These are phyloP conservation scores for Neofelis nebulosa DNA, from an alignment of 2,113 vertebrate genomes.

Conservation along the genomic window DNA sequence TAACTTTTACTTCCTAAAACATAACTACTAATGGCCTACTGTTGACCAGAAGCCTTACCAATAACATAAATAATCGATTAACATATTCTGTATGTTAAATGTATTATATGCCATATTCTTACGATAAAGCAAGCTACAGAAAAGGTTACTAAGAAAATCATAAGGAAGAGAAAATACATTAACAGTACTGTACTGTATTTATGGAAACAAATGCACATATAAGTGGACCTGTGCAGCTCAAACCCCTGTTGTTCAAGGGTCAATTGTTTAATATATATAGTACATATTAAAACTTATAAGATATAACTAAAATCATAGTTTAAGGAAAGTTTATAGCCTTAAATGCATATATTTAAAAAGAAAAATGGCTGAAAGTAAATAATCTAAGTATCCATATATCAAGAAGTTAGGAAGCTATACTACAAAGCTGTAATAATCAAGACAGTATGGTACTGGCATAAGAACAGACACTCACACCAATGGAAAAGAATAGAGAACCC, in stretches of 20 bases:
- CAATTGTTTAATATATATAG: background rate
- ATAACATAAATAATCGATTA: background rate
- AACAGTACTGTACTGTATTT: background rate
- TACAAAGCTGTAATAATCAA: too few relatives aligned
- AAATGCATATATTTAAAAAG: background rate
- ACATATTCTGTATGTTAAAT: background rate
- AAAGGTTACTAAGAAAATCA: background rate
- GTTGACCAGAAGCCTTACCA: background rate
- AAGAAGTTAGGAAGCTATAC: background rate
- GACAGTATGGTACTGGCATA: too few relatives aligned
- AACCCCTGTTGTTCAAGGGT: background rate
- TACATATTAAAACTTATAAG: background rate
- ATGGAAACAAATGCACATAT: background rate
- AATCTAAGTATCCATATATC: background rate
- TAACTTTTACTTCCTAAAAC: background rate
- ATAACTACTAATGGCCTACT: background rate
- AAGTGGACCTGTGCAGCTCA: background rate
- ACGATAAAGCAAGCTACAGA: background rate
- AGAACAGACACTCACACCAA: too few relatives aligned
- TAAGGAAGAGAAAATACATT: background rate
- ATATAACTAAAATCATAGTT: background rate
- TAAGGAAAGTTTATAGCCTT: background rate
- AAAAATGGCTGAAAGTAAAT: background rate
- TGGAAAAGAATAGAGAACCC: too few relatives aligned
- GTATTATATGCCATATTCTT: background rate